A percentile compares a stretch with the other conserved stretches of the same genome.
Evolutionary conservation across 2,113 vertebrate genomes (phyloP).

Genomic region (Pachycephala philippinensis): DNA sequence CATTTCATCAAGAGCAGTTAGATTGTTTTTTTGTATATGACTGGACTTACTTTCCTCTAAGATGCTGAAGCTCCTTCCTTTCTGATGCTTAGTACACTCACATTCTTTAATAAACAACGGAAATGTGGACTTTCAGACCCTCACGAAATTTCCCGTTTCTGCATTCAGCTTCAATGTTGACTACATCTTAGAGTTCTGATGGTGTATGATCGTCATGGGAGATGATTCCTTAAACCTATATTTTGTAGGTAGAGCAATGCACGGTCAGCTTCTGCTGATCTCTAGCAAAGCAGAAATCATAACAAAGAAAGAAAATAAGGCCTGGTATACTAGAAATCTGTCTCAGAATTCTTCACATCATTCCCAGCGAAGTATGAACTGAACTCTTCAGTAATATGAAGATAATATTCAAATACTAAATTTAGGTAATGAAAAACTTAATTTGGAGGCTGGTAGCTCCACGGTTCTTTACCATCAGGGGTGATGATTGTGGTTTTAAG

Average conservation of each 20-base stretch:
- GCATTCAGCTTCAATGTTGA: background rate
- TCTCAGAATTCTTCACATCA: background rate
- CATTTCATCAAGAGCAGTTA: background rate
- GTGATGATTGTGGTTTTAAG: background rate
- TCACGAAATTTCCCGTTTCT: background rate
- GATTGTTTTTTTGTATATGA: background rate
- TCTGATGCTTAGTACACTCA: background rate
- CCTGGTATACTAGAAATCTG: background rate
- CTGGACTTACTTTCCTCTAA: background rate
- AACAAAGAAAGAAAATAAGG: background rate
- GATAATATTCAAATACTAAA: background rate
- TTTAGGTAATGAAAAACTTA: background rate
- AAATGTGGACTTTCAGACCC: background rate
- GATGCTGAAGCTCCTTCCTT: background rate
- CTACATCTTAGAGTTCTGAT: background rate
- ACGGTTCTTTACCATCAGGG: background rate
- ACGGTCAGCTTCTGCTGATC: background rate
- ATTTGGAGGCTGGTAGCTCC: background rate
- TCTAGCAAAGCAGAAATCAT: background rate
- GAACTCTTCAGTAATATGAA: background rate
- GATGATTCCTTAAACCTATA: background rate
- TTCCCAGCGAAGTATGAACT: background rate
- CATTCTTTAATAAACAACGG: background rate
- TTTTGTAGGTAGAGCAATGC: background rate
- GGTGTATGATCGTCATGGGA: background rate